phyloP scores from a whole-genome alignment of 2,797 vertebrate species.

The Tinamus major region DNA sequence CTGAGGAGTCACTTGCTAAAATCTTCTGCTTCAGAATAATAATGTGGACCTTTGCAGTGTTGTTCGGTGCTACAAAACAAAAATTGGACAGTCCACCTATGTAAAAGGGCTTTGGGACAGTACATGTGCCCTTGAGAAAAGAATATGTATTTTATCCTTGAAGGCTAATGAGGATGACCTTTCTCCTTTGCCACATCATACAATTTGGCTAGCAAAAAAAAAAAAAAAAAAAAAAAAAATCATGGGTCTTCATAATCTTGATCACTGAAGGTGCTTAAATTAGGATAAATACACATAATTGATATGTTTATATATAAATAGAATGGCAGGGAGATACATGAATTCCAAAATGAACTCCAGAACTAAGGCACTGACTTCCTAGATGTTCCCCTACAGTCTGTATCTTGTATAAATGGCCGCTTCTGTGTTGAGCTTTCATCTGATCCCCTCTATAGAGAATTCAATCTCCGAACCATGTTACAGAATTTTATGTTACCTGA shows the following conservation, averaged over 20 bases:
- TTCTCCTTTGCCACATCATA: background rate
- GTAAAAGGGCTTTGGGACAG: background rate
- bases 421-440: background rate
- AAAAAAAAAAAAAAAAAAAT: background rate
- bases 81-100: fast-evolving
- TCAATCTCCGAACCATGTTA: background rate
- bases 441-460: background rate
- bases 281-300: background rate
- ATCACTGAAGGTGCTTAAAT: background rate
- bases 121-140: background rate
- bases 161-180: background rate
- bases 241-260: background rate
- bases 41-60: background rate
- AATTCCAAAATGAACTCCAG: background rate
- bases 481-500: background rate
- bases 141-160: background rate
- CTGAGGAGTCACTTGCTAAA: background rate
- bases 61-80: background rate
- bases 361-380: background rate
- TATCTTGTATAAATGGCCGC: background rate
- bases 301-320: background rate
- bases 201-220: background rate
- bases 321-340: fast-evolving
- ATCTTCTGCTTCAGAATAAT: background rate
- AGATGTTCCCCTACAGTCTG: background rate